Conservation (phyloP, 2,113 vertebrate species). For the Hydrochoerus hydrochaeris region DNA sequence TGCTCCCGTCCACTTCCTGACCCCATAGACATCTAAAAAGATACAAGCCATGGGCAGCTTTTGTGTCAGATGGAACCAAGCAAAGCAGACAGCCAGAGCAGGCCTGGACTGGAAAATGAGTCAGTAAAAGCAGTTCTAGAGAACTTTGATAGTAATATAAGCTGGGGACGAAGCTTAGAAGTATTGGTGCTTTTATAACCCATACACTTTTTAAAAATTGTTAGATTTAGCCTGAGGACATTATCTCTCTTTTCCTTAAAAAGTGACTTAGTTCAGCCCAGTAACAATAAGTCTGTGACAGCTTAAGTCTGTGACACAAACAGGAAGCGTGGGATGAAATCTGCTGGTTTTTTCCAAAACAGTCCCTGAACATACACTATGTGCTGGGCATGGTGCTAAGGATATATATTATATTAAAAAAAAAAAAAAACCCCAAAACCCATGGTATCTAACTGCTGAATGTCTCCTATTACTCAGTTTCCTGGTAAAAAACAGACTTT, state of each 20-base stretch:
- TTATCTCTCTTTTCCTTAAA: not conserved
- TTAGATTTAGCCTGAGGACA: not conserved
- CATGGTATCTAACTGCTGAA: not conserved
- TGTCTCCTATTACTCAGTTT: not conserved
- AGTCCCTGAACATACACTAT: not conserved
- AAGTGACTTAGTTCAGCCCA: not conserved
- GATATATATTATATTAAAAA: too few species aligned
- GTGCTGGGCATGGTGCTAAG: not conserved
- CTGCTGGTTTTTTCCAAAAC: not conserved
- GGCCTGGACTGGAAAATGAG: not conserved
- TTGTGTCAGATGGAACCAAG: not conserved
- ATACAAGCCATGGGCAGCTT: accelerated
- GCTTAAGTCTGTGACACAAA: not conserved
- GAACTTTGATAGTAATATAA: not conserved
- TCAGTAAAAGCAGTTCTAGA: not conserved
- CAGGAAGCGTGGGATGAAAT: not conserved
- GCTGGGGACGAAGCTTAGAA: not conserved
- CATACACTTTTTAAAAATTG: not conserved
- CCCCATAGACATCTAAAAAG: not conserved
- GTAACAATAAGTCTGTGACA: not conserved
- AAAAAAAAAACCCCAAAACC: not conserved
- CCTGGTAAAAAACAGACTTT: not conserved
- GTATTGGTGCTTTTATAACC: not conserved
- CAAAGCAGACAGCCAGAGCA: not conserved
- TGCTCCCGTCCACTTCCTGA: not conserved